These are phyloP conservation scores for Drosophila meridionalis DNA, from an alignment of 2,888 invertebrate genomes.

Conservation along the genomic window DNA sequence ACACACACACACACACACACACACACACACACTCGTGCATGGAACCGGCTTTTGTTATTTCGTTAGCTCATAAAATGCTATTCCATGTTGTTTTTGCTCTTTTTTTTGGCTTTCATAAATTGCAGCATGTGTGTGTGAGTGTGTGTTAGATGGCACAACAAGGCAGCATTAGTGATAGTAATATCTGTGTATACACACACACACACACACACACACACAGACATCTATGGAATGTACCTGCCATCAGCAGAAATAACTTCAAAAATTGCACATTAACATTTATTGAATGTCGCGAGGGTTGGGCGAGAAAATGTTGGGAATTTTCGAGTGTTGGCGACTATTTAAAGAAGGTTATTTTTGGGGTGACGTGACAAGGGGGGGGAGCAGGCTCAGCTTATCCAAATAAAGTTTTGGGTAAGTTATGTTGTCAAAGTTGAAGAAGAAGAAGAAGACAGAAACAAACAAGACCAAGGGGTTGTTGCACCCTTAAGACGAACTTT, in stretches of 20 bases:
- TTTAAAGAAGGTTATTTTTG: constrained; percentile 6
- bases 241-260: constrained; percentile 37
- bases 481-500: constrained; percentile 13
- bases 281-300: constrained; percentile 48
- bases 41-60: constrained; percentile 75
- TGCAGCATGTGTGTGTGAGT: constrained; percentile 40
- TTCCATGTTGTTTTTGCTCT: constrained; percentile 45
- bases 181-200: not conserved
- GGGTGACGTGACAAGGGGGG: not conserved
- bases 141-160: constrained; percentile 20
- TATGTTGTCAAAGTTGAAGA: constrained; percentile 2
- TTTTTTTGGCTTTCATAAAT: constrained; percentile 49
- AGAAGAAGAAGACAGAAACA: not conserved
- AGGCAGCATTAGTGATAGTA: constrained; percentile 28
- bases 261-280: constrained; percentile 63
- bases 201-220: not conserved
- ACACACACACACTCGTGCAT: constrained; percentile 2
- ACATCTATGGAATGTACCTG: constrained; percentile 33
- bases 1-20: constrained; percentile 8
- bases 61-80: constrained; percentile 76
- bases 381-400: not conserved
- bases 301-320: not conserved
- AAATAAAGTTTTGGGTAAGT: constrained; percentile 5
- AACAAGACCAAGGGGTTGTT: constrained; percentile 13
- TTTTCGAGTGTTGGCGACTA: constrained; percentile 5